Evolutionary conservation across 2,888 invertebrate species (phyloP).

Genomic region (Caenorhabditis sulstoni): DNA sequence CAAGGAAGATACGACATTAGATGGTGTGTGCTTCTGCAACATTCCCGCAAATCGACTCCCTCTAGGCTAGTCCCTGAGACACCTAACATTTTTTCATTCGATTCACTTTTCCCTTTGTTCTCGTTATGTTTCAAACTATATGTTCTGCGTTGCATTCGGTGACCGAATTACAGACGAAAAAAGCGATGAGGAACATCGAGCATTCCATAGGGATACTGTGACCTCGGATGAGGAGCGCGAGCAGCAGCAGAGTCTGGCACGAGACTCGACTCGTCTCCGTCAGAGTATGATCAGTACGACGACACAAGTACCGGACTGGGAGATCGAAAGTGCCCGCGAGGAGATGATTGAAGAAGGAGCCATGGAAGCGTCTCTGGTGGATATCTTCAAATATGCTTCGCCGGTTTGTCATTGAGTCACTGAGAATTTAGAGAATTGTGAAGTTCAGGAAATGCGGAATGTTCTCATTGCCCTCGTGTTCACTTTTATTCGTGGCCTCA

Average conservation of each 20-base stretch:
- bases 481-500: slow-evolving; percentile 71
- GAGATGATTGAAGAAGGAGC: slow-evolving; percentile 72
- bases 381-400: slow-evolving; percentile 70
- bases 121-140: not conserved
- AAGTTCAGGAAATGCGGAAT: slow-evolving; percentile 62
- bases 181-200: slow-evolving; percentile 49
- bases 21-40: slow-evolving; percentile 67
- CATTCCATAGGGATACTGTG: slow-evolving; percentile 49
- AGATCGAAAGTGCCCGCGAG: slow-evolving; percentile 68
- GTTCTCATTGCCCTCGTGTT: slow-evolving; percentile 68
- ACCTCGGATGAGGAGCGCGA: slow-evolving; percentile 61
- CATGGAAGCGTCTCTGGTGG: slow-evolving; percentile 68
- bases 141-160: not conserved
- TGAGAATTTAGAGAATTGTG: not conserved
- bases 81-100: slow-evolving; percentile 21
- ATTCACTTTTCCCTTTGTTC: slow-evolving; percentile 2
- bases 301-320: slow-evolving; percentile 65
- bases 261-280: slow-evolving; percentile 64
- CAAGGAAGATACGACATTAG: slow-evolving; percentile 67
- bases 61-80: slow-evolving; percentile 59
- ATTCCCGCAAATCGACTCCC: slow-evolving; percentile 59
- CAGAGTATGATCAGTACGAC: slow-evolving; percentile 67
- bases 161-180: slow-evolving; percentile 54
- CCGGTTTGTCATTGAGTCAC: slow-evolving; percentile 40
- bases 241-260: slow-evolving; percentile 55